A percentile compares a stretch with the other conserved stretches of the same genome.
Evolutionary conservation across 92 coral and sea anemone genomes (phyloP).

Genomic region (Zoanthus solanderi): DNA sequence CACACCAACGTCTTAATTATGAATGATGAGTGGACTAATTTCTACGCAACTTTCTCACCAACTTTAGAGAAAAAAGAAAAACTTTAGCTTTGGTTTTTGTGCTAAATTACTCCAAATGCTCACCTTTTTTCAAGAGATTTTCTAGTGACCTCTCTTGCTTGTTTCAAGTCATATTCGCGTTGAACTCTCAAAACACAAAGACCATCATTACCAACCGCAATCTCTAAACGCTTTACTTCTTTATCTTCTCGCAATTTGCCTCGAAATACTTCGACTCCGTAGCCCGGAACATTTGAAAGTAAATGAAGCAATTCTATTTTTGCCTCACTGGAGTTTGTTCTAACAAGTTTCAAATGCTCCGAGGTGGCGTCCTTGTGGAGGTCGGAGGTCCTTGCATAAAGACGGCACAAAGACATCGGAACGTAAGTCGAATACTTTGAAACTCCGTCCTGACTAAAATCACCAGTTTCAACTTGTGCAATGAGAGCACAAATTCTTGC

Average conservation of each 20-base stretch:
- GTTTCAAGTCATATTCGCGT: conserved; percentile 90
- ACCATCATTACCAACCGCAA: conserved; percentile 91
- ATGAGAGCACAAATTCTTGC: conserved; percentile 88
- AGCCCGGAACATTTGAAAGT: conserved; percentile 83
- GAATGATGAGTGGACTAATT: not conserved
- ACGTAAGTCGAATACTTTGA: conserved; percentile 84
- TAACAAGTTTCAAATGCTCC: conserved; percentile 87
- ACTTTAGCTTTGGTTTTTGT: not conserved
- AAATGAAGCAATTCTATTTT: conserved; percentile 89
- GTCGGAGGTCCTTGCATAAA: conserved; percentile 88
- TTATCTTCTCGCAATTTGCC: conserved; percentile 85
- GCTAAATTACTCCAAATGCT: not conserved
- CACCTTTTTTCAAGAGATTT: conserved; percentile 94
- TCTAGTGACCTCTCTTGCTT: conserved; percentile 83
- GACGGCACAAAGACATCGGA: conserved; percentile 77
- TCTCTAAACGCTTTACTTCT: conserved; percentile 84
- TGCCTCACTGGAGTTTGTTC: conserved; percentile 71
- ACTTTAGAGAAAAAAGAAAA: not conserved
- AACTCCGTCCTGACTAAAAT: conserved; percentile 82
- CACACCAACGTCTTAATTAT: no score
- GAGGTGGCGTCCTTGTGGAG: conserved; percentile 90
- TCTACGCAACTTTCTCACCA: not conserved
- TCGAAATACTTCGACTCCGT: conserved; percentile 91
- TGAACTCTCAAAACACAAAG: conserved; percentile 85
- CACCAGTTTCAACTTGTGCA: conserved; percentile 93